Base-by-base conservation (phyloP, 2,113 vertebrate genomes). In the Myrmophylax atrothorax region DNA sequence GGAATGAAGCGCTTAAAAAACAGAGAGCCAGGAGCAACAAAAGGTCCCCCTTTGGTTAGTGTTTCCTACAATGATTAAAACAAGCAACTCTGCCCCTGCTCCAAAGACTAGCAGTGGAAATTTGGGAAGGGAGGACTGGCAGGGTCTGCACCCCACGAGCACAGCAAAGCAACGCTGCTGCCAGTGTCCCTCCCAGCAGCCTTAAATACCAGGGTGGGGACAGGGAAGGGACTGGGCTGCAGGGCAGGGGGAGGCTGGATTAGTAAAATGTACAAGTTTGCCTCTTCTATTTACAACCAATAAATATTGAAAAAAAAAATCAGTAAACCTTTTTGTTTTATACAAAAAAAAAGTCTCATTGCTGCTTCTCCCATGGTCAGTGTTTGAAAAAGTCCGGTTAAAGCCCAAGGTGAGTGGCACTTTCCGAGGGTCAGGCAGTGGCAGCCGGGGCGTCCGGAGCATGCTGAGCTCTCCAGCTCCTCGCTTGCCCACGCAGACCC, bases 271-370 rank as follows among this genome's bases (percentile, higher is more conserved):
- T 98, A 98, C 96, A 98, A 97, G 97, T 97, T 96, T 91, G 50
- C 95, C 89, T 87, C 85, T 96, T 91, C 97, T 98, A 98, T 98
- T 98, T 98, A 98, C 98, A 98, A 98, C 96, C 98, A 98, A 98
- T 98, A 98, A 98, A 98, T 98, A 98, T 92, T 94, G 96, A 15
- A 81, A 83, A 76, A 84, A 58, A 85, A 90, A 87, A 89, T 77
- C 53, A 80, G 96, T 97, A 97, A 97, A 98, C 95, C 63, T 89
- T 92, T 58, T 92, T 96, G 84, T 94, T 96, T 96, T 97, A 84
- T 97, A 97, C 96, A 97, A 96, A 96, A 93, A 93, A 60, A 58
- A 94, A 85, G 89, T 74, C 85, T 47, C 63, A 53, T 94, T 89
- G 83, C 62, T 84, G 46, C 66, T 25, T n/a, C 88, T 95, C 76